Evolutionary conservation across 2,113 vertebrate species (phyloP), one percentile per base, ranked within the genome.

Genomic region (Ceuthmochares aereus): DNA sequence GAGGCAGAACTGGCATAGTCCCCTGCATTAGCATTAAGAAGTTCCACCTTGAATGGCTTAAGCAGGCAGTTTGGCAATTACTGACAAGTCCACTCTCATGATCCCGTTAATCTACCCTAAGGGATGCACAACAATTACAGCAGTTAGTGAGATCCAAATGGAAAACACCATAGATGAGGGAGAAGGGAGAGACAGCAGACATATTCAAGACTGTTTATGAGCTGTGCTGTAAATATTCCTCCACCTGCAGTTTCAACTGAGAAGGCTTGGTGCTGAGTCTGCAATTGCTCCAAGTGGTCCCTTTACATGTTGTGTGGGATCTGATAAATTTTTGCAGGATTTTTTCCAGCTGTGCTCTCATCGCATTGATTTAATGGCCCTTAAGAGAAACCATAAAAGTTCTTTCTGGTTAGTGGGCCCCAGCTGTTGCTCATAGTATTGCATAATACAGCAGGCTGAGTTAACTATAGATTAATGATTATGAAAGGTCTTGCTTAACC

Each of bases 341-440:
- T 96, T 89, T 95, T 88, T 98, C 98, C 98, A 98, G 97, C 98
- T 98, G 97, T 97, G 97, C 98, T 98, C 98, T 98, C 98, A 98
- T 98, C 98, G 98, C 96, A 4, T 98, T 98, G 98, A 98, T 98
- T 98, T 98, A 98, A 98, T 98, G 90, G 95, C 97, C 96, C 97
- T 98, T 98, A 98, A 98, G 98, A 98, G 98, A 98, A 98, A 97
- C 97, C 91, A 97, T 98, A 98, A 98, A 98, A 98, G 97, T 98
- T 95, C 95, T 98, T 97, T 98, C 96, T 97, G 97, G 96, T 98
- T 98, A 98, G 98, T 95, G 95, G 94, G 96, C 81, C 91, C 97
- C 98, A 98, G 98, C 98, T 98, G 98, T 98, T 98, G 96, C 92
- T 97, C 91, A 12, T 91, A 96, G 89, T 67, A 94, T 98, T 98